These are phyloP conservation scores for Dendrolimus houi DNA, from an alignment of 2,888 invertebrate genomes.

Conservation along the genomic window DNA sequence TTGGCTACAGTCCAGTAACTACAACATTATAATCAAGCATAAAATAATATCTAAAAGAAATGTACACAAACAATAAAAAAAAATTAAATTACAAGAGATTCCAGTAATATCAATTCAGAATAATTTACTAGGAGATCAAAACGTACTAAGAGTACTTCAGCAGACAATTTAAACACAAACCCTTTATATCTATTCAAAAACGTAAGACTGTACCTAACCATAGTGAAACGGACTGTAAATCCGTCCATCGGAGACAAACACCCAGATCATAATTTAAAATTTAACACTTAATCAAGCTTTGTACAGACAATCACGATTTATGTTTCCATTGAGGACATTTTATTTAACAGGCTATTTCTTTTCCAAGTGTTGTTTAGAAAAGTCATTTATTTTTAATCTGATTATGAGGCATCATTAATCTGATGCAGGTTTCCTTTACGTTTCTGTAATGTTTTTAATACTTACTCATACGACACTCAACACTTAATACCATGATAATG, in stretches of 20 bases:
- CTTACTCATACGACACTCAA: no score
- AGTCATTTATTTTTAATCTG: conserved; percentile 60
- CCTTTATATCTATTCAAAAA: background rate
- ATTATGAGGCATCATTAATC: conserved; percentile 11
- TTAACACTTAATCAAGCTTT: conserved; percentile 67
- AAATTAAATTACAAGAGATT: no score
- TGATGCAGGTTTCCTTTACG: no score
- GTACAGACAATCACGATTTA: conserved; percentile 60
- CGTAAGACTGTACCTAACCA: background rate
- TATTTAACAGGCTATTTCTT: conserved; percentile 60
- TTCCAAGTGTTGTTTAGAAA: conserved; percentile 36
- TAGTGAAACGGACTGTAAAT: conserved; percentile 10
- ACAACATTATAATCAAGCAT: no score
- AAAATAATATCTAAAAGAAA: no score
- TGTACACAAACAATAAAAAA: no score
- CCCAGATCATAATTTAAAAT: conserved; percentile 60
- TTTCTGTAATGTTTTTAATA: no score
- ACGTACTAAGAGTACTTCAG: background rate
- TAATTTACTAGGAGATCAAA: background rate
- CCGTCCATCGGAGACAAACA: conserved; percentile 23
- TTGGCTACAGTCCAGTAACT: no score
- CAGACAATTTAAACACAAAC: background rate
- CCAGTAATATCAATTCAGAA: background rate
- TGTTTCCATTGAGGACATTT: conserved; percentile 41
- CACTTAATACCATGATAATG: no score